Evolutionary conservation across 2,113 vertebrate species (phyloP), one percentile per base, ranked within the genome.

Genomic region (Gadus chalcogrammus): DNA sequence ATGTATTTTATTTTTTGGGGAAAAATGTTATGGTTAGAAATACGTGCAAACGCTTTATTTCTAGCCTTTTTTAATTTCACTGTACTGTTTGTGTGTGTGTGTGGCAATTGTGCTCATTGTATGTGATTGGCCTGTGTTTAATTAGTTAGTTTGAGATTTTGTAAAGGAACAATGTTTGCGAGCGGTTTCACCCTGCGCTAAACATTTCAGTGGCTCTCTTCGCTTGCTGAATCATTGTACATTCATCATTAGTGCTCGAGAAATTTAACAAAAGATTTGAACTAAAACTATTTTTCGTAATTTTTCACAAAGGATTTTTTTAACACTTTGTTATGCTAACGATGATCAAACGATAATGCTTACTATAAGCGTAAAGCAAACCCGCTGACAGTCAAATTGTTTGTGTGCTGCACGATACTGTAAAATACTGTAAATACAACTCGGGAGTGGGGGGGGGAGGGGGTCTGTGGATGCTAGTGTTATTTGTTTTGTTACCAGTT

Each of bases 341-440:
- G 84, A 86, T 67, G 79, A 74, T 87, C 73, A 73, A 69, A 85
- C 5, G 52, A 82, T 71, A 82, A 75, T 53, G 66, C 82, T 84
- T 72, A 72, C 80, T 86, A 84, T 65, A 18, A 75, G 89, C 86
- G 88, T 87, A 82, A 85, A 91, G 90, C 42, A 48, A 88, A 89
- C 88, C 85, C 87, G 72, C 91, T 93, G 91, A 86, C 91, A 79
- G 88, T 92, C 93, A 88, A 89, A 74, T 85, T 67, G 59, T 79
- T 76, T 70, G 74, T 88, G 88, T 90, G 85, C 91, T 90, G 93
- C 92, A 93, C 89, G 90, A 90, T 92, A 91, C 88, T 96, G 94
- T 97, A 95, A 95, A 90, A 94, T 94, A 94, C 85, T 98, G 95
- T 97, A 97, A 95, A 98, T 95, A 95, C 20, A 92, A 90, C 87